Evolutionary conservation across 2,797 vertebrate species (phyloP).

Genomic region (Hozukius guyotensis): DNA sequence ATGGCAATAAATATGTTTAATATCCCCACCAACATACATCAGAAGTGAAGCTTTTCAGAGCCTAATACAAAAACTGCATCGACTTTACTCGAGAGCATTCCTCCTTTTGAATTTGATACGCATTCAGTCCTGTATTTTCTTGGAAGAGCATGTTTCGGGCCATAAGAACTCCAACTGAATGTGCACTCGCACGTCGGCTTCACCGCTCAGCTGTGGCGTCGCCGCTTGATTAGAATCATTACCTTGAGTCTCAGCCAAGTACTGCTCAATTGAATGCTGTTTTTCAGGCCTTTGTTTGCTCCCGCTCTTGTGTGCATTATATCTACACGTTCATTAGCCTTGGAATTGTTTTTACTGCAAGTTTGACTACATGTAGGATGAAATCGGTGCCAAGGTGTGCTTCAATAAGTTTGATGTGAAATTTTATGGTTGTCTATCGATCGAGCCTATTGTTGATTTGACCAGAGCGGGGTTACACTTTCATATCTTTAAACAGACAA

Average conservation of each 20-base stretch:
- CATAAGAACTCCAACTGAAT: slow-evolving; percentile 28
- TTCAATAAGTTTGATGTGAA: slow-evolving; percentile 10
- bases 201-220: slow-evolving; percentile 27
- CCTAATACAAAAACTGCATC: background rate
- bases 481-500: slow-evolving; percentile 7
- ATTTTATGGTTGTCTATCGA: background rate
- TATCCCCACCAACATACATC: background rate
- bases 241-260: slow-evolving; percentile 52
- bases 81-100: background rate
- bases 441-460: background rate
- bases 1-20: background rate
- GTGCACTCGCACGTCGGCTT: slow-evolving; percentile 3
- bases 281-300: slow-evolving; percentile 54
- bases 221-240: slow-evolving; percentile 64
- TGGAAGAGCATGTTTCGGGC: slow-evolving; percentile 2
- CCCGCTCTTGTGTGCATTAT: slow-evolving; percentile 3
- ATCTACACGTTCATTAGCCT: slow-evolving; percentile 35
- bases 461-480: background rate
- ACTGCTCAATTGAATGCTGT: slow-evolving; percentile 39
- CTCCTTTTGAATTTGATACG: background rate
- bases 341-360: slow-evolving; percentile 33
- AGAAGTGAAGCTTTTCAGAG: background rate
- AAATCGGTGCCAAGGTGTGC: slow-evolving; percentile 23
- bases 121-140: background rate
- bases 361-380: slow-evolving; percentile 18